Percentiles rank a stretch among this genome's conserved stretches.
These are phyloP conservation scores for Cheilosia variabilis DNA, from an alignment of 2,888 invertebrate species.

Conservation along the genomic window DNA sequence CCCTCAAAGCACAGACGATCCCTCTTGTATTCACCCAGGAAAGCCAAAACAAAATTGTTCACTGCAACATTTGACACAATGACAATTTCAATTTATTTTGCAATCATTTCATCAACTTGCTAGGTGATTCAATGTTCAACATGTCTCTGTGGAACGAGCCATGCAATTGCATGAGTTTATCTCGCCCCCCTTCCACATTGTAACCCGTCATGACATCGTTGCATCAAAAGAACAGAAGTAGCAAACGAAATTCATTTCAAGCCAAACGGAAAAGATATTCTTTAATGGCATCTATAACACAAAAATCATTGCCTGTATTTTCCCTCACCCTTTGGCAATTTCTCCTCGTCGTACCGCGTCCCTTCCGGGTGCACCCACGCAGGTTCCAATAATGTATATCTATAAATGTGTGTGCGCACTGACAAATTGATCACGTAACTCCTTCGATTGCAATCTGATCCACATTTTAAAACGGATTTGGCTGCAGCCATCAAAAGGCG, in stretches of 20 bases:
- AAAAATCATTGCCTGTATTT: slow-evolving; percentile 34
- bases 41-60: slow-evolving; percentile 23
- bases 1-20: slow-evolving; percentile 5
- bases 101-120: slow-evolving; percentile 30
- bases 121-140: neutral
- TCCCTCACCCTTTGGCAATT: slow-evolving; percentile 11
- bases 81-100: slow-evolving; percentile 63
- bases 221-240: neutral
- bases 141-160: neutral
- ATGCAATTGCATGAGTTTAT: neutral
- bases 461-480: slow-evolving; percentile 60
- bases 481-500: slow-evolving; percentile 19
- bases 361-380: neutral
- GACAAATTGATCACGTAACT: slow-evolving; percentile 74
- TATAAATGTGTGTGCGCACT: slow-evolving; percentile 24
- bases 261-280: slow-evolving; percentile 35
- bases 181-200: neutral
- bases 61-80: slow-evolving; percentile 50
- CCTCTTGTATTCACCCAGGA: neutral
- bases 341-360: neutral
- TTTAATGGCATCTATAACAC: slow-evolving; percentile 43
- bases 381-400: slow-evolving; percentile 14
- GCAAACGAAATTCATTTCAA: slow-evolving; percentile 24
- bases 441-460: slow-evolving; percentile 71
- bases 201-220: slow-evolving; percentile 26